A percentile compares a stretch with the other conserved stretches of the same genome.
phyloP scores from a whole-genome alignment of 2,113 vertebrate genomes.

The Ictidomys tridecemlineatus region DNA sequence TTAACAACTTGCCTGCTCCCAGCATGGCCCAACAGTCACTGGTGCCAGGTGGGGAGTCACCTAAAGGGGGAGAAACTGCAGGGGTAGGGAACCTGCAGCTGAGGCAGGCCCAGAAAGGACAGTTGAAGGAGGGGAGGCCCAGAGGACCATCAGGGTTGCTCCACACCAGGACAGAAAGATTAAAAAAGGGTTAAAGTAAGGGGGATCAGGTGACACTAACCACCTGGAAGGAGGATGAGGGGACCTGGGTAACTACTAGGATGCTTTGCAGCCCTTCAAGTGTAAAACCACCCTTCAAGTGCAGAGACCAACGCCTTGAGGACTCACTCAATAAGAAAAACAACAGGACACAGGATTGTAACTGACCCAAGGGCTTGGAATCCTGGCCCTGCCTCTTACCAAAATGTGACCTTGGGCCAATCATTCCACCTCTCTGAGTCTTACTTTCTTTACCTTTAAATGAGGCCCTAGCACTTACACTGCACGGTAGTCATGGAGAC shows the following conservation, averaged over 20 bases:
- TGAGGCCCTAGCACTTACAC: neutral
- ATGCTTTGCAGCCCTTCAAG: neutral
- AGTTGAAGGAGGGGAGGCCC: neutral
- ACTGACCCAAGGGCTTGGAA: neutral
- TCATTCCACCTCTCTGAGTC: neutral
- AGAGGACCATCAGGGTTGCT: neutral
- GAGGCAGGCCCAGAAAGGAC: neutral
- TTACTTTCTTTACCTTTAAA: slow-evolving; percentile 2
- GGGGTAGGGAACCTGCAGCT: too few species aligned
- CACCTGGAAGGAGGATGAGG: neutral
- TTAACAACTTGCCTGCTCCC: neutral
- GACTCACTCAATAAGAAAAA: neutral
- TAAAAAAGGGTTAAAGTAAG: neutral
- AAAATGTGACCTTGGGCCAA: neutral
- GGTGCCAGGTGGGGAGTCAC: neutral
- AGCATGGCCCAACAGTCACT: neutral
- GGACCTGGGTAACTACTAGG: neutral
- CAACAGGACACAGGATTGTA: neutral
- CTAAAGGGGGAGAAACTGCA: neutral
- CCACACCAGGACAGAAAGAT: neutral
- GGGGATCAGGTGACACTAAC: neutral
- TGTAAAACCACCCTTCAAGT: neutral
- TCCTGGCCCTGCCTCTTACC: neutral
- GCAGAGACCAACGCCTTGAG: neutral
- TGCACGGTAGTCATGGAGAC: neutral